These are phyloP conservation scores for Stichopus chloronotus DNA, from an alignment of 35 echinoderm and acorn worm species.

Conservation along the genomic window DNA sequence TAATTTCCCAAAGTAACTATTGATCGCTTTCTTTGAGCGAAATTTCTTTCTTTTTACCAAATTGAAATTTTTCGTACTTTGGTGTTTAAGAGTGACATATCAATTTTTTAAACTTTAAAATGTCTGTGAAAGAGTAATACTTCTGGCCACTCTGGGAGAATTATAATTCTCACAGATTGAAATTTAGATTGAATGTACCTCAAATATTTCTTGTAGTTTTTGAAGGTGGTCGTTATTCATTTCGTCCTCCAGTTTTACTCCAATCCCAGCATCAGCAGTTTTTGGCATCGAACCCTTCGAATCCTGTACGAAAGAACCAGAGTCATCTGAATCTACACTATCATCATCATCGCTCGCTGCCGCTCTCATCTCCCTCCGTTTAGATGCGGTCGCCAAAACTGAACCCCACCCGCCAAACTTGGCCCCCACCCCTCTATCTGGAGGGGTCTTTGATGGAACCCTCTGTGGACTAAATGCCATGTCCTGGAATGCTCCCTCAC, in stretches of 20 bases:
- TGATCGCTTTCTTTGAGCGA: no score
- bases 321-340: constrained; percentile 42
- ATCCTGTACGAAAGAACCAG: constrained; percentile 63
- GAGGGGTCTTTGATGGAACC: constrained; percentile 8
- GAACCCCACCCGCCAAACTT: background rate
- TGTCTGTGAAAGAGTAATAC: no score
- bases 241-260: constrained; percentile 88
- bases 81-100: no score
- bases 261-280: background rate
- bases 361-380: background rate
- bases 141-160: no score
- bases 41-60: no score
- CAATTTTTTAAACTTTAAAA: no score
- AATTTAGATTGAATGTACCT: constrained; percentile 66
- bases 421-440: background rate
- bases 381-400: background rate
- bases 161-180: no score
- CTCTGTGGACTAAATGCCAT: constrained; percentile 38
- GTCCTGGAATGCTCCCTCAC: background rate
- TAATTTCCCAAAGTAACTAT: no score
- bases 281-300: constrained; percentile 78
- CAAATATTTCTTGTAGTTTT: constrained; percentile 98
- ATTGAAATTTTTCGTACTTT: no score
- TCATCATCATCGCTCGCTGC: background rate
- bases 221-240: constrained; percentile 99